phyloP scores from a whole-genome alignment of 1,140 invertebrate genomes.

The Drosophila tristis region DNA sequence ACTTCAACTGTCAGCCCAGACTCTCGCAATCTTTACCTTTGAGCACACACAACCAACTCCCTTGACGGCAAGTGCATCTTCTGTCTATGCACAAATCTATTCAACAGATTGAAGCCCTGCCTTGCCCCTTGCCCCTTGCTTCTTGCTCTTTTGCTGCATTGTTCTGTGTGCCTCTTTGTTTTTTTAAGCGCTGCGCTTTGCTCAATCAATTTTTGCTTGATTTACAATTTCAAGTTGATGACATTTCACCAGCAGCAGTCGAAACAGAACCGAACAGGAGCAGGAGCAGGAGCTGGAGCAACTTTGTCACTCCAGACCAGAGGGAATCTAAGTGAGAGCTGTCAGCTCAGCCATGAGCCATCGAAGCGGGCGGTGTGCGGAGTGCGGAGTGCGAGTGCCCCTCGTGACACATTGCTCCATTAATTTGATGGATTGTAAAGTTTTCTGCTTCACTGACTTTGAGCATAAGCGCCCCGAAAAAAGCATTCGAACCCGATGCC shows the following conservation, averaged over 20 bases:
- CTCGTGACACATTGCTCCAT: conserved; percentile 81
- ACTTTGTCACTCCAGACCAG: conserved; percentile 30
- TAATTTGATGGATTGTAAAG: conserved; percentile 83
- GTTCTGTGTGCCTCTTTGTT: conserved; percentile 42
- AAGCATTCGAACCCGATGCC: conserved; percentile 8
- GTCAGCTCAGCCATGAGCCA: conserved; percentile 8
- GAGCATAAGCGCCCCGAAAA: conserved; percentile 33
- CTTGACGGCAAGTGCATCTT: conserved; percentile 39
- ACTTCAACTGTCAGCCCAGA: conserved; percentile 9
- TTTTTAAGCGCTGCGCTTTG: conserved; percentile 50
- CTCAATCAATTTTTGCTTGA: conserved; percentile 78
- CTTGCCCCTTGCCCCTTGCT: neutral
- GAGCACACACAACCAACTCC: neutral
- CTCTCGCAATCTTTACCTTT: conserved; percentile 4
- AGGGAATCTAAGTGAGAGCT: conserved; percentile 16
- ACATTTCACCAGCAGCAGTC: conserved; percentile 60
- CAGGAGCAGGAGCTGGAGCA: conserved; percentile 12
- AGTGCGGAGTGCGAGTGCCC: conserved; percentile 27
- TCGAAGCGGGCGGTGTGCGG: neutral
- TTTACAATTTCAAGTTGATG: conserved; percentile 77
- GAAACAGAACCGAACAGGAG: neutral
- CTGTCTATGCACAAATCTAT: conserved; percentile 57
- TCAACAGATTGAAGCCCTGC: conserved; percentile 49
- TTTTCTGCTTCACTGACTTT: conserved; percentile 74
- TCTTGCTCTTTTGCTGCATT: conserved; percentile 33